These are phyloP conservation scores for Allolobophora icterica DNA, from an alignment of 2,888 invertebrate genomes.

Conservation along the genomic window DNA sequence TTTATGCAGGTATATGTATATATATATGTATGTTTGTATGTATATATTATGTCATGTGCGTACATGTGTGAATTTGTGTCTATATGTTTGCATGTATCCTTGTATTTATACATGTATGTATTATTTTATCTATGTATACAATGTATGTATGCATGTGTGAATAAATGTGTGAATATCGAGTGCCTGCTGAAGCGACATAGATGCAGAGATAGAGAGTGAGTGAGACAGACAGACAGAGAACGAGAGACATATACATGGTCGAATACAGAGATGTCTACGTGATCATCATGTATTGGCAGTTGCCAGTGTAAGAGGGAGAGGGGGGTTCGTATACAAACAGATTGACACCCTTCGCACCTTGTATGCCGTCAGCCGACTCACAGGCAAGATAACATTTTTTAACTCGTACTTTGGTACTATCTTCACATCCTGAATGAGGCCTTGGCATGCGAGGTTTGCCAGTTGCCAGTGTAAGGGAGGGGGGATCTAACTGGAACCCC, in stretches of 20 bases:
- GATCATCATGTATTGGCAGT: neutral
- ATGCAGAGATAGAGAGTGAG: neutral
- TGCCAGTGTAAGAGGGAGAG: neutral
- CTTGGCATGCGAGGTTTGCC: too few relatives aligned
- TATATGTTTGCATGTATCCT: too few relatives aligned
- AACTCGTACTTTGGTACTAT: neutral
- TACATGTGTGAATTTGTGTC: too few relatives aligned
- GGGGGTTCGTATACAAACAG: neutral
- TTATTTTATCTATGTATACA: too few relatives aligned
- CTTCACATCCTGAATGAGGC: neutral
- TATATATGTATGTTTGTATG: too few relatives aligned
- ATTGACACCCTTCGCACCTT: neutral
- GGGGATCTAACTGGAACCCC: too few relatives aligned
- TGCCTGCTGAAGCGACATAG: neutral
- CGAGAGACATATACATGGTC: neutral
- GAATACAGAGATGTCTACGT: neutral
- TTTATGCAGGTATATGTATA: too few relatives aligned
- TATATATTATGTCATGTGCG: too few relatives aligned
- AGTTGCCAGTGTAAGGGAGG: too few relatives aligned
- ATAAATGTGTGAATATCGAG: neutral
- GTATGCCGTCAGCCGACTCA: neutral
- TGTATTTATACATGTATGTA: too few relatives aligned
- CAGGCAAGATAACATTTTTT: neutral
- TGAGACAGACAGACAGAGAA: neutral
- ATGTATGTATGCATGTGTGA: too few relatives aligned